These are phyloP conservation scores for Microtus montanus DNA, from an alignment of 2,113 vertebrate species.

Conservation along the genomic window DNA sequence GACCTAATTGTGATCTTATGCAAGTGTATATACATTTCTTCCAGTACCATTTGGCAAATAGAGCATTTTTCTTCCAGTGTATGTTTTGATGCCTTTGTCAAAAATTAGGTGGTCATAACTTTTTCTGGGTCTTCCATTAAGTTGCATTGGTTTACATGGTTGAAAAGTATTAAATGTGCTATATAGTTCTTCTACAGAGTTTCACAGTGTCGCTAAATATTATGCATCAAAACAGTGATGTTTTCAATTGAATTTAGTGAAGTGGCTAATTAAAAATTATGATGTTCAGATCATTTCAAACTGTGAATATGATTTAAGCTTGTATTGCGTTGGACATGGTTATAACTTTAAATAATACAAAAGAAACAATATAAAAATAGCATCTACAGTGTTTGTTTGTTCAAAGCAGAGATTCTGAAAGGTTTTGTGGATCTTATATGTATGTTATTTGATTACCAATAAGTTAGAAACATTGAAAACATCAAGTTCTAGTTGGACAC, in stretches of 20 bases:
- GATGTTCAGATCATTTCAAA: background rate
- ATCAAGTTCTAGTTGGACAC: background rate
- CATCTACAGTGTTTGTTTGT: background rate
- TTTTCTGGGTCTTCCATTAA: background rate
- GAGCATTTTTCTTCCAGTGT: too few species aligned
- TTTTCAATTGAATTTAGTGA: slow-evolving; percentile 1
- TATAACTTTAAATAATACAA: background rate
- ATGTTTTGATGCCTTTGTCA: background rate
- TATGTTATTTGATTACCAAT: background rate
- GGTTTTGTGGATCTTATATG: background rate
- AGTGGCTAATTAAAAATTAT: background rate
- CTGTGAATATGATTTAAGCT: background rate
- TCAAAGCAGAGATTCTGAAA: background rate
- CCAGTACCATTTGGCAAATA: too few species aligned
- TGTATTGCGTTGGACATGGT: background rate
- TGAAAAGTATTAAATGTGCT: background rate
- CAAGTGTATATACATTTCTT: background rate
- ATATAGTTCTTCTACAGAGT: background rate
- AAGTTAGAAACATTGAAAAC: background rate
- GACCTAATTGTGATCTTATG: background rate
- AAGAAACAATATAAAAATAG: background rate
- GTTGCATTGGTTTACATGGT: background rate
- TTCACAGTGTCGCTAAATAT: background rate
- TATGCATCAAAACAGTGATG: background rate
- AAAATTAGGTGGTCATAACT: background rate